Evolutionary conservation across 1,140 invertebrate genomes (phyloP).

Genomic region (Potamilus streckersoni): DNA sequence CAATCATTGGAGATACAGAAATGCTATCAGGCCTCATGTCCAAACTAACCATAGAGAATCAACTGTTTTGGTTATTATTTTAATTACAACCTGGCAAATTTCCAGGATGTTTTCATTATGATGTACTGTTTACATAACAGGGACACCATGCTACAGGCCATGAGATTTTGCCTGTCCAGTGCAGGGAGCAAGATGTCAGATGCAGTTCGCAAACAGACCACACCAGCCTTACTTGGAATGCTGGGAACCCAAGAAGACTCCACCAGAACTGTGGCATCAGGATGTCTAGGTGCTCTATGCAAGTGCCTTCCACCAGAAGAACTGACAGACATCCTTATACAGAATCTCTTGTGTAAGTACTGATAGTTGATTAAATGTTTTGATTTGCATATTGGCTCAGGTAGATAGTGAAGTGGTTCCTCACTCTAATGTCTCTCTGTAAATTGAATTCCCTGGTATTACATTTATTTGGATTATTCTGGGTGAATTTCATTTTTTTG

Average conservation of each 20-base stretch:
- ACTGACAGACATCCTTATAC: conserved; percentile 79
- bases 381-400: no score
- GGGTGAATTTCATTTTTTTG: no score
- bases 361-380: not conserved
- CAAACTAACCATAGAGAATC: no score
- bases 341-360: conserved; percentile 78
- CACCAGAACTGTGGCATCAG: conserved; percentile 83
- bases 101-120: no score
- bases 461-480: no score
- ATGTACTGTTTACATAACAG: conserved; percentile 63
- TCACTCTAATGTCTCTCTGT: no score
- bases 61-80: no score
- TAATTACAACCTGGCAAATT: no score
- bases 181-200: conserved; percentile 92
- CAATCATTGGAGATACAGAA: no score
- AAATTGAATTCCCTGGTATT: no score
- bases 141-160: conserved; percentile 92
- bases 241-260: conserved; percentile 83
- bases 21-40: no score
- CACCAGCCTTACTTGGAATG: conserved; percentile 76
- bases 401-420: no score
- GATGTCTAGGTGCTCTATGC: conserved; percentile 88
- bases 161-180: conserved; percentile 83
- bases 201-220: conserved; percentile 81
- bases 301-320: conserved; percentile 81